Percentiles rank a stretch among this genome's conserved stretches.
These are phyloP conservation scores for Hydrochoerus hydrochaeris DNA, from an alignment of 2,113 vertebrate species.

Conservation along the genomic window DNA sequence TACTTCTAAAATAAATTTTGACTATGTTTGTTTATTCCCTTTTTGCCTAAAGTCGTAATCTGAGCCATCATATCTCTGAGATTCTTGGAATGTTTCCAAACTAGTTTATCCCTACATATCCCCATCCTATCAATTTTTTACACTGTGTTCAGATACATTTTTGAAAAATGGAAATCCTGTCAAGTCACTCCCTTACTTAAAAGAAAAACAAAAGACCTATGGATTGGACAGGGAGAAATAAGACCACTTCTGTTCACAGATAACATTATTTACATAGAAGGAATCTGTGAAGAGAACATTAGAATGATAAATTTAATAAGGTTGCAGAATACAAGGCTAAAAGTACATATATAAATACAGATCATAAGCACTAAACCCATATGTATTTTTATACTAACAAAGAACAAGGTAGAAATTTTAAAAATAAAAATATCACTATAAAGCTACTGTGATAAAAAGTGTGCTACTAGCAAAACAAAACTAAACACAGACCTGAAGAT, in stretches of 20 bases:
- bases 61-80: not conserved
- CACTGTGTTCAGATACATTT: not conserved
- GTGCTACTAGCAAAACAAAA: no score
- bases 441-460: no score
- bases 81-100: not conserved
- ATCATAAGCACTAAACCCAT: not conserved
- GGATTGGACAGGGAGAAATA: not conserved
- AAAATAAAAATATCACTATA: not conserved
- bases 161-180: not conserved
- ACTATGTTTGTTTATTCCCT: not conserved
- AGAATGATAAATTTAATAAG: not conserved
- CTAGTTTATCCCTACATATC: not conserved
- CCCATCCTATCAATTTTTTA: not conserved
- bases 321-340: not conserved
- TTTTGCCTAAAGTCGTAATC: not conserved
- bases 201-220: not conserved
- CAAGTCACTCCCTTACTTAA: not conserved
- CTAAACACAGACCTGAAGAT: no score
- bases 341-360: not conserved
- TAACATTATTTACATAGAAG: not conserved
- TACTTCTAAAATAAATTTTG: not conserved
- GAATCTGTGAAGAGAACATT: not conserved
- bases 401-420: not conserved
- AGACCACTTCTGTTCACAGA: not conserved
- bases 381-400: not conserved